Base-by-base conservation (phyloP, 2,888 invertebrate genomes). In the Asteroscopus sphinx region DNA sequence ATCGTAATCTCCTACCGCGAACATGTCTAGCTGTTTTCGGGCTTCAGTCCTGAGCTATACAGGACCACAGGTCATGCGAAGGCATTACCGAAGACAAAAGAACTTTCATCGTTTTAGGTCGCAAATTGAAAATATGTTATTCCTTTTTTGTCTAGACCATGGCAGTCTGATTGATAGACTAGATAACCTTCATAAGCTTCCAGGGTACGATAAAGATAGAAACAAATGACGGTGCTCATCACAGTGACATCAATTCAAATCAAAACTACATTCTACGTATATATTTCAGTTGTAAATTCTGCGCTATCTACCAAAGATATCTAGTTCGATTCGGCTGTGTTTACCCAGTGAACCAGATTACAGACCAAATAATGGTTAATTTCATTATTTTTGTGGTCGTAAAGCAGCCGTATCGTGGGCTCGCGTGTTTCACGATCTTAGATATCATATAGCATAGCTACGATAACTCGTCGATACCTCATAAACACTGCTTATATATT, bases 371-470 rank as follows among this genome's bases (percentile, higher is more conserved):
- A 84, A 81, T 82, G 79, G 71, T 81, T 91, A 88, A 92, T 90
- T 90, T 91, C 85, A 91, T 91, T 88, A 90, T 86, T 86, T 87
- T 86, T 85, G 86, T 81, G 82, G 79, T 80, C 81, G 79, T 84
- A 82, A 80, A 88, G 74, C 83, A 77, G 76, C 80, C 81, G 81
- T 76, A 84, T 80, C 69, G 80, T 74, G 64, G 69, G 66, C 65
- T 90, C 76, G 90, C 91, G 91, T 91, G 91, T 68, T 76, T 67
- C 75, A 69, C 70, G 67, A 61, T 59, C 51, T 59, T 59, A 52
- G 64, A 57, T 44, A 49, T 40, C 60, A 32, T 49, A 53, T 26
- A 39, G 30, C 46, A 53, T 26, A 39, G 30, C 46, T 35, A 54
- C 17, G 40, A 58, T 55, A 66, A 70, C 54, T 60, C 55, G 40